These are phyloP conservation scores for Schizopygopsis pylzovi DNA, from an alignment of 2,797 vertebrate species.

Conservation along the genomic window DNA sequence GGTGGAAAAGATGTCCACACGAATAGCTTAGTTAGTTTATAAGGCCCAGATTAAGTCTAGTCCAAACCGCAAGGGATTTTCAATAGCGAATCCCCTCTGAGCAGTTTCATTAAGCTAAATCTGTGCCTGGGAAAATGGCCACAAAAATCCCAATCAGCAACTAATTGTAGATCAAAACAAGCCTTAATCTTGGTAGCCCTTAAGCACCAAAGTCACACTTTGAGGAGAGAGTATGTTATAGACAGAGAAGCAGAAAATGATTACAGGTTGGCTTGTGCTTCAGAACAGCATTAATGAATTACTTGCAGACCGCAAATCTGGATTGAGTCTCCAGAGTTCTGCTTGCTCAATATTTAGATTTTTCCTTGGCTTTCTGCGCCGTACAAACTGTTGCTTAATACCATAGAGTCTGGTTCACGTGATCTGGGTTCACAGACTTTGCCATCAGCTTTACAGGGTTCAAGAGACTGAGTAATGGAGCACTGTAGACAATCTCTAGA, in stretches of 20 bases:
- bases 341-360: slow-evolving; percentile 43
- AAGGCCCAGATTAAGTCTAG: slow-evolving; percentile 40
- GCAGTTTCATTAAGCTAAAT: slow-evolving; percentile 39
- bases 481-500: slow-evolving; percentile 12
- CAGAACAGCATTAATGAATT: slow-evolving; percentile 34
- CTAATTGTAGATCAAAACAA: slow-evolving; percentile 14
- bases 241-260: not conserved
- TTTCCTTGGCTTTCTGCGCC: not conserved
- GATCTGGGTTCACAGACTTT: slow-evolving; percentile 21
- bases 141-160: slow-evolving; percentile 38
- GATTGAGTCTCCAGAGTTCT: slow-evolving; percentile 13
- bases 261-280: slow-evolving; percentile 11
- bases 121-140: slow-evolving; percentile 34
- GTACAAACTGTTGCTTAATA: slow-evolving; percentile 31
- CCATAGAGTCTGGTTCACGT: slow-evolving; percentile 14
- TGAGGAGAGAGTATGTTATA: not conserved
- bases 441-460: slow-evolving; percentile 21
- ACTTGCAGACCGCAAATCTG: slow-evolving; percentile 2
- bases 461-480: slow-evolving; percentile 11
- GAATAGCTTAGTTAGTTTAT: slow-evolving; percentile 25
- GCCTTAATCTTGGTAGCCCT: not conserved
- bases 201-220: not conserved
- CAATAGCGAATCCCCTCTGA: slow-evolving; percentile 21
- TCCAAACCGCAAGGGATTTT: slow-evolving; percentile 38
- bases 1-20: slow-evolving; percentile 3